phyloP scores from a whole-genome alignment of 2,888 invertebrate genomes.

The Desoria tigrina region DNA sequence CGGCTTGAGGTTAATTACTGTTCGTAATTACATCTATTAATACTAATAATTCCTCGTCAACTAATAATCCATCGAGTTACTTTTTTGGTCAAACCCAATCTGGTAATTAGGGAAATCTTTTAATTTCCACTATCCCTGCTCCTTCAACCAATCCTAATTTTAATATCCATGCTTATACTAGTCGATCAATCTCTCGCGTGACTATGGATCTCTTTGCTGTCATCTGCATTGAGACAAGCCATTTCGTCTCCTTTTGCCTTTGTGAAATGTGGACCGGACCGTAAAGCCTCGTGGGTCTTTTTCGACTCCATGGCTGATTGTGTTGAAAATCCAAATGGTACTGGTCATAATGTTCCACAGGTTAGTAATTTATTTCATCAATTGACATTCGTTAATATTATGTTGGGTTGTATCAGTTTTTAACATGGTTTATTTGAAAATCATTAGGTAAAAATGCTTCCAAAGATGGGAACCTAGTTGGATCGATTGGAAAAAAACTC shows the following conservation, averaged over 20 bases:
- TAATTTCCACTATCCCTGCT: constrained; percentile 26
- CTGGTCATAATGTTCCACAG: constrained; percentile 63
- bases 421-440: constrained; percentile 16
- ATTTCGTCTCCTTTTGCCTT: constrained; percentile 98
- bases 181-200: constrained; percentile 73
- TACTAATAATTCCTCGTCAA: constrained; percentile 16
- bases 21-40: constrained; percentile 13
- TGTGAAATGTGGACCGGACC: constrained; percentile 86
- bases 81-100: constrained; percentile 31
- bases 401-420: background rate
- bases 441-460: constrained; percentile 61
- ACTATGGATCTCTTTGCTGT: constrained; percentile 95
- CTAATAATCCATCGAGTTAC: constrained; percentile 36
- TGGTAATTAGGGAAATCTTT: constrained; percentile 37
- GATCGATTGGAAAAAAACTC: constrained; percentile 84
- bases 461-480: constrained; percentile 84
- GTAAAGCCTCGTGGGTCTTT: constrained; percentile 94
- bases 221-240: constrained; percentile 96
- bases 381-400: no score
- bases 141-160: constrained; percentile 29
- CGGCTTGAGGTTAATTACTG: no score
- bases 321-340: constrained; percentile 53
- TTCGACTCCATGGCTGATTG: constrained; percentile 99
- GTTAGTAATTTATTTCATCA: constrained; percentile 59
- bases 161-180: constrained; percentile 58